These are phyloP conservation scores for Danionella dracula DNA, from an alignment of 2,797 vertebrate species.

Conservation along the genomic window DNA sequence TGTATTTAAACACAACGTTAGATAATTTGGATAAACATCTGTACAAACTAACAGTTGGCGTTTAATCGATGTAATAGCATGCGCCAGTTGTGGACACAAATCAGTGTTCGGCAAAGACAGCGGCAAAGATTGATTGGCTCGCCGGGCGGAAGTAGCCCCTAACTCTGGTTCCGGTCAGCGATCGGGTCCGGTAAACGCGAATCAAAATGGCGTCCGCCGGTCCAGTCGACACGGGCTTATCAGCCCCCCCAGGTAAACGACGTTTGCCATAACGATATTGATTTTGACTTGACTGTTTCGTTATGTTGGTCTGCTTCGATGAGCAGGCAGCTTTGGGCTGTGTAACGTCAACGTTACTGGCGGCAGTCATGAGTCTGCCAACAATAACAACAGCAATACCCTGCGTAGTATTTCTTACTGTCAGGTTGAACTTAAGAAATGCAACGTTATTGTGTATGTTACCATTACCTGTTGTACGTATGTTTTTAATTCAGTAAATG, in stretches of 20 bases:
- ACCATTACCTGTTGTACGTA: neutral
- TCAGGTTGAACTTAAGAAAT: no score
- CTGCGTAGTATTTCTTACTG: no score
- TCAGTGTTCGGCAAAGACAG: no score
- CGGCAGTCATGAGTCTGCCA: neutral
- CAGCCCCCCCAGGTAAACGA: slow-evolving; percentile 69
- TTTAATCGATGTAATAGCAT: no score
- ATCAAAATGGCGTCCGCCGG: slow-evolving; percentile 77
- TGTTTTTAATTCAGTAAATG: neutral
- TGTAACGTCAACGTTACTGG: neutral
- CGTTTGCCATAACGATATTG: no score
- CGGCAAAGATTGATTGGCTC: no score
- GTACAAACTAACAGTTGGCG: no score
- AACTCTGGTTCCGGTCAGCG: neutral
- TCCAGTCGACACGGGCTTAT: slow-evolving; percentile 67
- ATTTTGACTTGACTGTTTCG: no score
- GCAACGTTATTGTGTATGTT: neutral
- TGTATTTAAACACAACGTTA: no score
- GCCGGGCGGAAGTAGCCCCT: neutral
- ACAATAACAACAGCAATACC: neutral
- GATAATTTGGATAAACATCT: no score
- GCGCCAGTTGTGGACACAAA: no score
- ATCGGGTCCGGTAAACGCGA: slow-evolving; percentile 20
- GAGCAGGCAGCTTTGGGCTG: neutral
- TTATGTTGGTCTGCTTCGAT: no score